Evolutionary conservation across 1,140 invertebrate genomes (phyloP), one percentile per base, ranked within the genome.

Genomic region (Drosophila dunni): DNA sequence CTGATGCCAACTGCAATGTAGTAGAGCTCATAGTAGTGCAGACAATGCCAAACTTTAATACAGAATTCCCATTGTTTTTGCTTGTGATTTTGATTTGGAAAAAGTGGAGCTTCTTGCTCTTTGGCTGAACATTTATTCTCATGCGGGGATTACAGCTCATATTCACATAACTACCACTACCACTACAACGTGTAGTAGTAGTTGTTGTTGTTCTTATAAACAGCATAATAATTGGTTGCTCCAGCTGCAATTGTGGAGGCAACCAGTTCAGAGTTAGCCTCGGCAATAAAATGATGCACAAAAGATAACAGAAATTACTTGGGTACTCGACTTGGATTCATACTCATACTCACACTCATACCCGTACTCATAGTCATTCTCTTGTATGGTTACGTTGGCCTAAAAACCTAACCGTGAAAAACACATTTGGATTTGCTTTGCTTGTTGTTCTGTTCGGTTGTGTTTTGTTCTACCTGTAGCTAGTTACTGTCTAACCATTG

Each of bases 241-340:
- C 24, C 44, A 56, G 53, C 42, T 36, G 51, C 51, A 54, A 38
- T 54, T 54, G 13, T 20, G 34, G n/a, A 56, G 53, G 36, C 54
- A 58, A 38, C 65, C 73, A 64, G 66, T 75, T 69, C 64, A 70
- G 78, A 78, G 70, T 79, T 85, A 74, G 66, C 7, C 24, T 33
- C 81, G 67, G 82, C 84, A 83, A 88, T 84, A 83, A 86, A 86
- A 88, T 86, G 82, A 86, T 86, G 86, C 82, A 77, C 76, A 79
- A 69, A 71, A 86, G 82, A 86, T 86, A 86, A 88, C 83, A 82
- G 68, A 88, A 86, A 83, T 86, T 88, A 78, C 83, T 76, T 71
- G 72, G 67, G 24, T 29, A 29, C 24, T 29, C 24, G 24, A 29
- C 24, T 29, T 29, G 24, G 24, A 29, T 29, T 29, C 24, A 29